A percentile compares a stretch with the other conserved stretches of the same genome.
Conservation (phyloP, 2,888 invertebrate species). For the Mythimna pallens region DNA sequence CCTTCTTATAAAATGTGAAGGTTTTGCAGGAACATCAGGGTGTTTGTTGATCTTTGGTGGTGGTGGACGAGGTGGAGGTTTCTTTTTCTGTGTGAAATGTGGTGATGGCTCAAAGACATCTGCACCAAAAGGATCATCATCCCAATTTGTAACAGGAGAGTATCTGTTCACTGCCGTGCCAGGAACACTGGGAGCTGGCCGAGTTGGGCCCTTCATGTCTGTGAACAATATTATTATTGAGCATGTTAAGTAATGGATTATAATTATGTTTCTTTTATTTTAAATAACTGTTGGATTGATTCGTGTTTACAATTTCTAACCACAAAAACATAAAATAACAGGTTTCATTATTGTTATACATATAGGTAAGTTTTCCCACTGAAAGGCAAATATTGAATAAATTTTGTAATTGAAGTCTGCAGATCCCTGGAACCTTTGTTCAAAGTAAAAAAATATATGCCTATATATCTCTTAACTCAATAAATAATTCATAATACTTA, state of each 20-base stretch:
- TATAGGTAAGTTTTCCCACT: neutral
- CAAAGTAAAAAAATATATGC: neutral
- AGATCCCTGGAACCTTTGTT: neutral
- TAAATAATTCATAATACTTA: slow-evolving; percentile 47
- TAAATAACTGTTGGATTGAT: neutral
- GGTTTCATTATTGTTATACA: neutral
- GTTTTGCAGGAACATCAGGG: slow-evolving; percentile 86
- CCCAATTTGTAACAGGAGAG: slow-evolving; percentile 91
- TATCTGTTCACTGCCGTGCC: slow-evolving; percentile 79
- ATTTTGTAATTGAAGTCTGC: neutral
- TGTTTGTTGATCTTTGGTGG: slow-evolving; percentile 91
- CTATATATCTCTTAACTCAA: slow-evolving; percentile 10
- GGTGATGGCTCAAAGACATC: slow-evolving; percentile 88
- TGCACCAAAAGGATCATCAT: slow-evolving; percentile 87
- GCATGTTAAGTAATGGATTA: neutral
- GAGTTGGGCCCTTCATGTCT: slow-evolving; percentile 92
- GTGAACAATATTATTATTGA: slow-evolving; percentile 59
- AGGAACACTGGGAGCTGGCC: slow-evolving; percentile 91
- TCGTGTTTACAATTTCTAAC: neutral
- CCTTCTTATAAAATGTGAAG: slow-evolving; percentile 88
- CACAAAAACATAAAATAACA: neutral
- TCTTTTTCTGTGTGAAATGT: slow-evolving; percentile 90
- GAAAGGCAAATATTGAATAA: neutral
- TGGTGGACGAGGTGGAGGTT: slow-evolving; percentile 93
- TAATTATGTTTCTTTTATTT: neutral